Evolutionary conservation across 2,888 invertebrate species (phyloP).

Genomic region (Spisula subtruncata): DNA sequence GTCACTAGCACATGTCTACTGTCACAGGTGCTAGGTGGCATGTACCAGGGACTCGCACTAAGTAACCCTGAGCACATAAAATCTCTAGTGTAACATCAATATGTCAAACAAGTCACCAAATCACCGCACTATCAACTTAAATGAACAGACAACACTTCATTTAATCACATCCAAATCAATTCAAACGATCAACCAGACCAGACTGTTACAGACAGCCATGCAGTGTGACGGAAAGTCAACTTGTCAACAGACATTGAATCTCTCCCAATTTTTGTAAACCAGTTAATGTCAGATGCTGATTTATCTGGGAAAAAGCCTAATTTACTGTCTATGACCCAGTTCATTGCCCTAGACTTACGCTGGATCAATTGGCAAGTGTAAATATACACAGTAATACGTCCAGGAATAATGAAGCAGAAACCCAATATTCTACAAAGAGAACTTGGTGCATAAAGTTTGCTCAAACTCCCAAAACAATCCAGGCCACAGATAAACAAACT

Average conservation of each 20-base stretch:
- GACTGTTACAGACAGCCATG: background rate
- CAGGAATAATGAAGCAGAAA: background rate
- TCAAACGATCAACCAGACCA: background rate
- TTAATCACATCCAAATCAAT: background rate
- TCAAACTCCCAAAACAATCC: background rate
- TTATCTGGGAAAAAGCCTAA: slow-evolving; percentile 24
- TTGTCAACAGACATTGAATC: background rate
- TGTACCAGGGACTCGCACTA: background rate
- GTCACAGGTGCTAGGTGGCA: slow-evolving; percentile 9
- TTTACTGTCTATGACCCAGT: slow-evolving; percentile 17
- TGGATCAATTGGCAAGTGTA: slow-evolving; percentile 11
- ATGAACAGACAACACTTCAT: background rate
- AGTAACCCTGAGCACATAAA: background rate
- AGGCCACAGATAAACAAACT: background rate
- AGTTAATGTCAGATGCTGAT: background rate
- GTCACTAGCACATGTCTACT: background rate
- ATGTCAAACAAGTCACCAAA: background rate
- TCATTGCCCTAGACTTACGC: slow-evolving; percentile 7
- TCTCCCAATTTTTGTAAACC: slow-evolving; percentile 3
- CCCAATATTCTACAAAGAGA: background rate
- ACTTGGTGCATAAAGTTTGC: background rate
- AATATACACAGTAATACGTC: background rate
- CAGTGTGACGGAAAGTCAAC: background rate
- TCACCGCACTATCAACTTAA: background rate
- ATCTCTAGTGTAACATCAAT: slow-evolving; percentile 1